Evolutionary conservation across 1,140 invertebrate genomes (phyloP), one percentile per base, ranked within the genome.

Genomic region (Drosophila jambulina): DNA sequence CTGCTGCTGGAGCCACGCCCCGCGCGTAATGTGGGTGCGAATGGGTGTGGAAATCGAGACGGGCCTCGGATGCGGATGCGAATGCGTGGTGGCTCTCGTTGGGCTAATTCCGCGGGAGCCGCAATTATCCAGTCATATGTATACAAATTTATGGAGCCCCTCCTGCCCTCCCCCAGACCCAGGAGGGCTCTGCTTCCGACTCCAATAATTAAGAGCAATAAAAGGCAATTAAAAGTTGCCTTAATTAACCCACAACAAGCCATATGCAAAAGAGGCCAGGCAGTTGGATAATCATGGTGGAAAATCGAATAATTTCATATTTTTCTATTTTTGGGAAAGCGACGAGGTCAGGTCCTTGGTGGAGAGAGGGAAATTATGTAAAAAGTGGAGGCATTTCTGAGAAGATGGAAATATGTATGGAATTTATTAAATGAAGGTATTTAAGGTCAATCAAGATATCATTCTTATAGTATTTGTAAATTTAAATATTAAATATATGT

Each of bases 181-280:
- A 62, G 46, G 62, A 46, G 65, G 65, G 45, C 6, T 36, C 36
- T 8, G 19, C 32, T 60, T 45, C n/a, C 38, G 45, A 74, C 23
- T 54, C 42, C 59, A 64, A 49, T 75, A 75, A 75, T 75, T 75
- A 82, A 82, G 64, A 42, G 75, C 74, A 68, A 64, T 68, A 60
- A 80, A 60, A 68, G 29, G 49, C 61, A 80, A 75, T 53, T 59
- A 65, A 43, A 63, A 29, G 56, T 34, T 43, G 60, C 51, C 68
- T 40, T 43, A 75, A 83, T 83, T 54, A 68, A 48, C 54, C 32
- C 51, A 32, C 53, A 58, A 36, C 54, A 53, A 56, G 53, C 49
- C 74, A 75, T 75, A 71, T 71, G 68, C 68, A 71, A 71, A 71
- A 36, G 29, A 54, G 21, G 67, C 29, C 23, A 25, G 63, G n/a